These are phyloP conservation scores for Thymelicus sylvestris DNA, from an alignment of 2,888 invertebrate species.

Conservation along the genomic window DNA sequence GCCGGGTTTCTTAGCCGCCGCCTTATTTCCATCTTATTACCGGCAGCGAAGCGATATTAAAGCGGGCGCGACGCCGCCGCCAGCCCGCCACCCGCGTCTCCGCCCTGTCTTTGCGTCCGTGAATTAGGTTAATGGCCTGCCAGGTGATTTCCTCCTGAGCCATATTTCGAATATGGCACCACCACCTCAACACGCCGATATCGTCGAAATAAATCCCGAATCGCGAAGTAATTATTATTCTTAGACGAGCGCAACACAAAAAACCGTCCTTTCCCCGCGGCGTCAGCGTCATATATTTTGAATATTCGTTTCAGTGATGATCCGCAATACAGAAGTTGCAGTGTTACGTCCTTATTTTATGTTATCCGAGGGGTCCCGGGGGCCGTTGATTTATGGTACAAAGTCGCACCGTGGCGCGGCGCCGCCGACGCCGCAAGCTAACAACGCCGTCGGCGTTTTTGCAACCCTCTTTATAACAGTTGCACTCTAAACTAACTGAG, in stretches of 20 bases:
- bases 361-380: constrained; percentile 69
- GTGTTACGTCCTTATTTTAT: constrained; percentile 67
- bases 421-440: constrained; percentile 47
- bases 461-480: constrained; percentile 56
- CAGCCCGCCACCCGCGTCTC: constrained; percentile 68
- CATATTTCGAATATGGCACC: constrained; percentile 75
- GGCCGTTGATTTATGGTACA: constrained; percentile 79
- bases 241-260: constrained; percentile 45
- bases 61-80: constrained; percentile 63
- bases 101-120: constrained; percentile 83
- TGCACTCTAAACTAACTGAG: constrained; percentile 53
- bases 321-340: constrained; percentile 55
- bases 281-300: constrained; percentile 38
- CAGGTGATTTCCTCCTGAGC: constrained; percentile 83
- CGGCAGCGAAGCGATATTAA: constrained; percentile 80
- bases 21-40: constrained; percentile 84
- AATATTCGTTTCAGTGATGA: constrained; percentile 55
- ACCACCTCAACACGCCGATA: constrained; percentile 74
- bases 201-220: constrained; percentile 66
- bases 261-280: constrained; percentile 27
- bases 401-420: constrained; percentile 67
- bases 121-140: constrained; percentile 85
- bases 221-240: constrained; percentile 51
- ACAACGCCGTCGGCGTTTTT: constrained; percentile 68
- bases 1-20: constrained; percentile 75